Percentiles rank a stretch among this genome's conserved stretches.
phyloP scores from a whole-genome alignment of 1,140 invertebrate species.

The Caenorhabditis tropicalis region DNA sequence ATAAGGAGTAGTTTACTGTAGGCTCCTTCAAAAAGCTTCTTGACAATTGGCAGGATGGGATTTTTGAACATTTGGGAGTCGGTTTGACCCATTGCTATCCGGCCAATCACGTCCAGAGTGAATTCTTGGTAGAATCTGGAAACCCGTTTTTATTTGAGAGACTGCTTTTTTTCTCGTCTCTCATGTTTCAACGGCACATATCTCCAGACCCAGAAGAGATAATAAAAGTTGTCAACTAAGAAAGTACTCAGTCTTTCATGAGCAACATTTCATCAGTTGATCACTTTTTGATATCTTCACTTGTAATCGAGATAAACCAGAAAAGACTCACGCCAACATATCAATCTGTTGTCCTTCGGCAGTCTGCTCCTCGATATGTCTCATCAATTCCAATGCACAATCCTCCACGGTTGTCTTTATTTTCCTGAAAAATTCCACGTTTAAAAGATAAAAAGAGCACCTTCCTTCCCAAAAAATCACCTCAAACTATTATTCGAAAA shows the following conservation, averaged over 20 bases:
- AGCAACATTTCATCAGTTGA: too few relatives aligned
- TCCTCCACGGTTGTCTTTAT: constrained; percentile 31
- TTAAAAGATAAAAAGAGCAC: too few relatives aligned
- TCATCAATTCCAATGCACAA: constrained; percentile 16
- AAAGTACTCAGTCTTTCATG: too few relatives aligned
- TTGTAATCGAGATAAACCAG: too few relatives aligned
- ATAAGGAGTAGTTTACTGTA: neutral
- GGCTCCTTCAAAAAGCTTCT: neutral
- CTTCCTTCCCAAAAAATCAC: too few relatives aligned
- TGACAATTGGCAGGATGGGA: neutral
- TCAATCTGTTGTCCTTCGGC: constrained; percentile 16
- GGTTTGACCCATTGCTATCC: constrained; percentile 52
- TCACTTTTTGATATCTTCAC: too few relatives aligned
- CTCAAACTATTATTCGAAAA: constrained; percentile 40
- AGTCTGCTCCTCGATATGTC: constrained; percentile 8
- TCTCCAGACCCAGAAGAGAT: too few relatives aligned
- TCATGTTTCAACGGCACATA: neutral
- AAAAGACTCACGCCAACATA: neutral
- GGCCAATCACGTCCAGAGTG: constrained; percentile 51
- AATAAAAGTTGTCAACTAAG: too few relatives aligned
- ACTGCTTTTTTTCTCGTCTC: too few relatives aligned
- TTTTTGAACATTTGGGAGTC: constrained; percentile 47
- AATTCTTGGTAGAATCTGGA: constrained; percentile 51
- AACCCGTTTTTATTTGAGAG: neutral
- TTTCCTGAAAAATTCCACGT: neutral